Percentiles rank a stretch among this genome's conserved stretches.
Conservation (phyloP, 2,888 invertebrate genomes). For the Furcula furcula region DNA sequence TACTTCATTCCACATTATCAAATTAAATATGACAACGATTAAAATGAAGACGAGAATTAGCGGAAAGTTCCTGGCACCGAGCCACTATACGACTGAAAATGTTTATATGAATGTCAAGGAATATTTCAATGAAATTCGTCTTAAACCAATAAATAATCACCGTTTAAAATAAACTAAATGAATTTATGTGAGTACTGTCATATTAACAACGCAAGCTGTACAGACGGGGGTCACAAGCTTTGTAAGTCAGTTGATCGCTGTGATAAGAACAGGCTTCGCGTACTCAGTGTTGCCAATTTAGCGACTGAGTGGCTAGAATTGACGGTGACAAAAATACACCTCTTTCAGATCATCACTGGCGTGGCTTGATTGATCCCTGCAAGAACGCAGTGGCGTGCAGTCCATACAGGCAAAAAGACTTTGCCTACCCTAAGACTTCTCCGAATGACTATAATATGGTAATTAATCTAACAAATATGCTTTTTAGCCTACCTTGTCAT, state of each 20-base stretch:
- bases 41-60: no score
- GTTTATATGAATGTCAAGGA: slow-evolving; percentile 1
- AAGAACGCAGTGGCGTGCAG: no score
- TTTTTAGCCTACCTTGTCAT: no score
- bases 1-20: no score
- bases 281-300: no score
- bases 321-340: no score
- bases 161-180: neutral
- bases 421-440: no score
- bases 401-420: no score
- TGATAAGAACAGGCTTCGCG: slow-evolving; percentile 23
- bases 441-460: no score
- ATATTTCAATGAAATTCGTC: neutral
- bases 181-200: slow-evolving; percentile 1
- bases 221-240: slow-evolving; percentile 8
- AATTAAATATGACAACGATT: neutral
- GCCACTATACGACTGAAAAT: neutral
- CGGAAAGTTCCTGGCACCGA: neutral
- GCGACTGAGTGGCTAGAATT: no score
- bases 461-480: no score
- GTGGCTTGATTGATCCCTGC: no score
- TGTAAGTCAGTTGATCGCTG: slow-evolving; percentile 21
- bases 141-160: neutral
- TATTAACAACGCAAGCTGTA: slow-evolving; percentile 1
- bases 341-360: slow-evolving; percentile 8